These are phyloP conservation scores for Crotalus horridus DNA, from an alignment of 2,113 vertebrate species.

Conservation along the genomic window DNA sequence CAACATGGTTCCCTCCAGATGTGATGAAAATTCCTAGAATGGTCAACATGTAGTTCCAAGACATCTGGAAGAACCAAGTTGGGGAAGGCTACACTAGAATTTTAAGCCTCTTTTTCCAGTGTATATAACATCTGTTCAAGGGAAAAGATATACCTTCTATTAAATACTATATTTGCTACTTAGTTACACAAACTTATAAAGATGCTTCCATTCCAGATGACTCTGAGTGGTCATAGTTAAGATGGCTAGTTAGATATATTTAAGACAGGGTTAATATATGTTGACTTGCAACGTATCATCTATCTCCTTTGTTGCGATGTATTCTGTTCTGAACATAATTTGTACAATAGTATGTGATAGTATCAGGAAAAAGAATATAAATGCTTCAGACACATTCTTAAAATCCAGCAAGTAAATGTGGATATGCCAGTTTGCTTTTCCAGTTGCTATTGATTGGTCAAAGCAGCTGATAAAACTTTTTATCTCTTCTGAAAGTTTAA, in stretches of 20 bases:
- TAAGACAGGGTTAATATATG: not conserved
- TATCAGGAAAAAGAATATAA: constrained; percentile 57
- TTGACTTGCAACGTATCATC: not conserved
- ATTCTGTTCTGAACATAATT: constrained; percentile 44
- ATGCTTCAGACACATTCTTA: constrained; percentile 17
- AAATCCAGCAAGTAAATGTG: constrained; percentile 32
- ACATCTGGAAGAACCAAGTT: not conserved
- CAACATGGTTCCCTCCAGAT: not conserved
- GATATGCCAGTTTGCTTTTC: not conserved
- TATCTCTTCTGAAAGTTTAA: constrained; percentile 7
- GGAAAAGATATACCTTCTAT: constrained; percentile 4
- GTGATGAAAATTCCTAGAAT: not conserved
- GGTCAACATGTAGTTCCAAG: not conserved
- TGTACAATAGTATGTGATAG: constrained; percentile 59
- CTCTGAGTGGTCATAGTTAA: not conserved
- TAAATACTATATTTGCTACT: not conserved
- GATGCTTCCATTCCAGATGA: not conserved
- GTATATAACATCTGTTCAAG: not conserved
- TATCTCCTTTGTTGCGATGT: not conserved
- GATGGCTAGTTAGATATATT: not conserved
- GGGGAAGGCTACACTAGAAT: not conserved
- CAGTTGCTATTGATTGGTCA: constrained; percentile 15
- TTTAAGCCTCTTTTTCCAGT: not conserved
- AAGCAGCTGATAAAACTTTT: not conserved
- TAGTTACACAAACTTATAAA: not conserved